Conservation (phyloP, 2,888 invertebrate species). For the Patella pellucida region DNA sequence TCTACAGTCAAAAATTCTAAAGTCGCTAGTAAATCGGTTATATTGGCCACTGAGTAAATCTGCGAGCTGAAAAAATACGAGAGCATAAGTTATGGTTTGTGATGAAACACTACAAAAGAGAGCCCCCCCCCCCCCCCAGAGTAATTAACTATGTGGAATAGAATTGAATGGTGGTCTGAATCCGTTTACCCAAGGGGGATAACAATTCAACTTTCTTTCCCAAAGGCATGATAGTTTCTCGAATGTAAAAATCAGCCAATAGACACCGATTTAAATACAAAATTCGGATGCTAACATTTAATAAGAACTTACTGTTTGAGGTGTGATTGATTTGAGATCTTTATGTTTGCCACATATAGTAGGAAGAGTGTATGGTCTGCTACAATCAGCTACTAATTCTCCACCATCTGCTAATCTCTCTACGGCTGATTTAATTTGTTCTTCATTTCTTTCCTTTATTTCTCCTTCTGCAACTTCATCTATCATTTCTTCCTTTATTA, state of each 20-base stretch:
- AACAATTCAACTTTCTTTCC: too few relatives aligned
- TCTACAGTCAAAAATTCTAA: slow-evolving; percentile 89
- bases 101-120: too few relatives aligned
- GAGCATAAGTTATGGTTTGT: too few relatives aligned
- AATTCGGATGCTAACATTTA: too few relatives aligned
- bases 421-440: slow-evolving; percentile 2
- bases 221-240: too few relatives aligned
- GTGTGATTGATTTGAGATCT: slow-evolving; percentile 18
- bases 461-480: background rate
- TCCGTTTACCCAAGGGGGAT: background rate
- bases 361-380: slow-evolving; percentile 14
- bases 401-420: background rate
- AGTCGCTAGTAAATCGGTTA: slow-evolving; percentile 77
- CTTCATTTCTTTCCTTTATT: background rate
- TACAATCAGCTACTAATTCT: slow-evolving; percentile 8
- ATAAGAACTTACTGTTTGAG: slow-evolving; percentile 1
- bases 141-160: too few relatives aligned
- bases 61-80: slow-evolving; percentile 21
- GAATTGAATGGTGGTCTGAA: background rate
- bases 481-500: background rate
- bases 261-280: too few relatives aligned
- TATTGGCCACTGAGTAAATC: slow-evolving; percentile 81
- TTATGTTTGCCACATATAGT: slow-evolving; percentile 17
- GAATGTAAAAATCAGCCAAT: too few relatives aligned
- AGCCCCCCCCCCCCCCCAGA: too few relatives aligned